phyloP scores from a whole-genome alignment of 2,888 invertebrate species.

The Trypoxylon attenuatum region DNA sequence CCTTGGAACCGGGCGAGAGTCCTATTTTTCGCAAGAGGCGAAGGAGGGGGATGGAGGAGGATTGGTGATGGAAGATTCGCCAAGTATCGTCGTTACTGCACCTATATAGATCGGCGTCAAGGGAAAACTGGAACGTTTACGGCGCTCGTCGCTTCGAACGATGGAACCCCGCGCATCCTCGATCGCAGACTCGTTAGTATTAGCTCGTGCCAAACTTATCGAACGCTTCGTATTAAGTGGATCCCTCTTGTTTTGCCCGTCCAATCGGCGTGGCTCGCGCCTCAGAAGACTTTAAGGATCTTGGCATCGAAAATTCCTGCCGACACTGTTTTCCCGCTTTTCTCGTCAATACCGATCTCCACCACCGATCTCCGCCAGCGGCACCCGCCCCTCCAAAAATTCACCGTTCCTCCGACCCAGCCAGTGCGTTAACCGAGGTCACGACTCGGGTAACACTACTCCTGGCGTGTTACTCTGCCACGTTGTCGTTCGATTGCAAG shows the following conservation, averaged over 20 bases:
- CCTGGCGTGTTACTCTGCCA: too few species aligned
- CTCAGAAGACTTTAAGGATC: constrained; percentile 1
- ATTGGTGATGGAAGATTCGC: background rate
- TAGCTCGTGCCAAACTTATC: constrained; percentile 51
- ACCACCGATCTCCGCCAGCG: too few species aligned
- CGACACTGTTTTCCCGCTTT: too few species aligned
- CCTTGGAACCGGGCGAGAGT: too few species aligned
- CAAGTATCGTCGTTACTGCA: background rate
- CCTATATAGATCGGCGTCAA: background rate
- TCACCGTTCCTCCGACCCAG: background rate
- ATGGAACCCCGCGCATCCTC: constrained; percentile 29
- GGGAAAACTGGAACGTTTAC: background rate
- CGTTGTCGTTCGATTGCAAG: background rate
- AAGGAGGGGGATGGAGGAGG: too few species aligned
- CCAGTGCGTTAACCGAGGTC: background rate
- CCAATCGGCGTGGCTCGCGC: constrained; percentile 4
- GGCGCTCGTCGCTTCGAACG: constrained; percentile 1
- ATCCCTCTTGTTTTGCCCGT: constrained; percentile 7
- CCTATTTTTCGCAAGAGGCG: too few species aligned
- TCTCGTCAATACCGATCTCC: too few species aligned
- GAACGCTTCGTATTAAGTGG: constrained; percentile 5
- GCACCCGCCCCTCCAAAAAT: background rate
- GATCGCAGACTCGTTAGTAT: constrained; percentile 40
- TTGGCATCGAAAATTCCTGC: too few species aligned
- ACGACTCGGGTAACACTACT: background rate